Conservation (phyloP, 1,140 invertebrate genomes). For the Pseudomyrmex cubaensis region DNA sequence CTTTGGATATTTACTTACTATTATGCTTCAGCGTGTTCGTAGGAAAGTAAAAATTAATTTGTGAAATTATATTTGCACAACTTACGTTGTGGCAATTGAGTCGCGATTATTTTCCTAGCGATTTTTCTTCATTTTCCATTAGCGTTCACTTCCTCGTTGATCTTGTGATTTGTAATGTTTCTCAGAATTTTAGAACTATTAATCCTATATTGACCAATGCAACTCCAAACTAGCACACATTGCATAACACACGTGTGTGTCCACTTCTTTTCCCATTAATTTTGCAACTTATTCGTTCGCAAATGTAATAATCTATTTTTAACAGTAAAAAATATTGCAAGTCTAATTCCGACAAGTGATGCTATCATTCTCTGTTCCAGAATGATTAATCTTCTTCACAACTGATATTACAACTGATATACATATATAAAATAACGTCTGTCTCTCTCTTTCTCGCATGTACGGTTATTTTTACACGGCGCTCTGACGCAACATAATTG, state of each 20-base stretch:
- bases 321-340: background rate
- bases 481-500: too few relatives aligned
- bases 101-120: background rate
- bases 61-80: background rate
- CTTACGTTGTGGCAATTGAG: background rate
- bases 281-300: slow-evolving; percentile 25
- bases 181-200: slow-evolving; percentile 36
- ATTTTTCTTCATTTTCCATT: background rate
- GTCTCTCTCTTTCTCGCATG: background rate
- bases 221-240: background rate
- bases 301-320: slow-evolving; percentile 7
- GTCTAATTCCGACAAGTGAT: slow-evolving; percentile 2
- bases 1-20: too few relatives aligned
- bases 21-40: too few relatives aligned
- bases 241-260: slow-evolving; percentile 13
- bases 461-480: background rate
- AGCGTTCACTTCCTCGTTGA: slow-evolving; percentile 2
- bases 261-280: slow-evolving; percentile 33
- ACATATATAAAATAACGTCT: background rate
- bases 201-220: slow-evolving; percentile 43
- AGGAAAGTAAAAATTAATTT: background rate
- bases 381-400: background rate
- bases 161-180: slow-evolving; percentile 32
- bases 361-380: background rate
- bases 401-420: too few relatives aligned